Evolutionary conservation across 2,113 vertebrate species (phyloP), one percentile per base, ranked within the genome.

Genomic region (Psilopsiagon aurifrons): DNA sequence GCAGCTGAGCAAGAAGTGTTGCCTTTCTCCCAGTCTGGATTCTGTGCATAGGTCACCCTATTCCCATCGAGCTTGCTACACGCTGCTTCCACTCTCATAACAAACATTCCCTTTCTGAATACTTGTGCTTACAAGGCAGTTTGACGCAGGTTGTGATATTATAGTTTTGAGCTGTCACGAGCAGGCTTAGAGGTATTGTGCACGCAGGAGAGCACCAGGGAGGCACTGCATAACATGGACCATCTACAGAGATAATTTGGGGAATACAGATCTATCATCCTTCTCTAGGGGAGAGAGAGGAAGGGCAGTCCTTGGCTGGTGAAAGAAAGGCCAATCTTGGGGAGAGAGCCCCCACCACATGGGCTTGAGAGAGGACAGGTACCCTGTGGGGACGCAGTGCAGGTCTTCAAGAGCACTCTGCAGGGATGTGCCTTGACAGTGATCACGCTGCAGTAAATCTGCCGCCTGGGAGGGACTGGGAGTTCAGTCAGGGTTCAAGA

Each of bases 401-500:
- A 2, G 24, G 13, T 66, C 22, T 74, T 60, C 49, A 54, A 37
- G 33, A 54, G 12, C 5, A 1, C 17, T 63, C 6, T 16, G 15
- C 29, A 55, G 41, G n/a, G 18, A 29, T 41, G 16, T 28, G 59
- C 35, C 33, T 49, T 66, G 44, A 49, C 49, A 52, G 49, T 2
- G 7, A 44, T n/a, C 0, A 0, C 24, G 25, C 51, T 0, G 0
- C 60, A 29, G 60, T 20, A 66, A 66, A 88, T 63, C 47, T 54
- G 6, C 55, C 77, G 51, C 29, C 20, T 0, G 7, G 13, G 43
- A 69, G 60, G 39, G 70, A 57, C 0, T 1, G 1, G 15, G 71
- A 93, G 71, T 95, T 94, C 90, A 83, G 23, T 83, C 44, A 66
- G 51, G 46, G 86, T 92, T 95, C 85, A 86, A 78, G 83, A 92